A percentile compares a stretch with the other conserved stretches of the same genome.
Conservation (phyloP, 2,888 invertebrate genomes). For the Troides oblongomaculatus region DNA sequence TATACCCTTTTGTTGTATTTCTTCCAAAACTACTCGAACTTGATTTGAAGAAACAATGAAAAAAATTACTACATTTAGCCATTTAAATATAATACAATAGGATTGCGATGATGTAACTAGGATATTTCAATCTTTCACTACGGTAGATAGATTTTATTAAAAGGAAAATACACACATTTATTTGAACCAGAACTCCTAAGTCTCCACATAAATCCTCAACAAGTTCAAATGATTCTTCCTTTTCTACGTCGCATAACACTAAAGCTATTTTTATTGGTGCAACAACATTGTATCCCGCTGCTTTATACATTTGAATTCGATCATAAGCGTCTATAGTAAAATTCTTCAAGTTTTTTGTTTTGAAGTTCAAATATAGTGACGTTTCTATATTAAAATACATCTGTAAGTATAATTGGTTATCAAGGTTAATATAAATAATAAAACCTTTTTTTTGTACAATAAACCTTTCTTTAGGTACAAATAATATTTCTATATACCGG, state of each 20-base stretch:
- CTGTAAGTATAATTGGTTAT: not conserved
- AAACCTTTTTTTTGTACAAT: no score
- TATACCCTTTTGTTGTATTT: constrained; percentile 25
- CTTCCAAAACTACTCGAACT: constrained; percentile 7
- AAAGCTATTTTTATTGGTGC: not conserved
- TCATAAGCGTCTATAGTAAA: constrained; percentile 3
- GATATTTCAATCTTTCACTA: no score
- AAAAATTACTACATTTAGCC: not conserved
- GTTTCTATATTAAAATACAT: not conserved
- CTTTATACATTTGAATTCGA: not conserved
- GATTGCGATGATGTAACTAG: no score
- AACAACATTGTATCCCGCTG: not conserved
- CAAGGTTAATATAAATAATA: no score
- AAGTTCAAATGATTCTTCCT: not conserved
- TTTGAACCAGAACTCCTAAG: constrained; percentile 1
- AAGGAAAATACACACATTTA: not conserved
- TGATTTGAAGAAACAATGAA: not conserved
- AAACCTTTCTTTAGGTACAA: no score
- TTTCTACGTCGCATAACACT: not conserved
- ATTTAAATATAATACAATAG: not conserved
- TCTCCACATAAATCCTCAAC: not conserved
- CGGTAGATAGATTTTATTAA: no score
- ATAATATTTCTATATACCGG: no score
- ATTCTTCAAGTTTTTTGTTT: not conserved
- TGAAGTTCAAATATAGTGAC: not conserved